These are phyloP conservation scores for Boulengeromyrus knoepffleri DNA, from an alignment of 2,113 vertebrate genomes.

Conservation along the genomic window DNA sequence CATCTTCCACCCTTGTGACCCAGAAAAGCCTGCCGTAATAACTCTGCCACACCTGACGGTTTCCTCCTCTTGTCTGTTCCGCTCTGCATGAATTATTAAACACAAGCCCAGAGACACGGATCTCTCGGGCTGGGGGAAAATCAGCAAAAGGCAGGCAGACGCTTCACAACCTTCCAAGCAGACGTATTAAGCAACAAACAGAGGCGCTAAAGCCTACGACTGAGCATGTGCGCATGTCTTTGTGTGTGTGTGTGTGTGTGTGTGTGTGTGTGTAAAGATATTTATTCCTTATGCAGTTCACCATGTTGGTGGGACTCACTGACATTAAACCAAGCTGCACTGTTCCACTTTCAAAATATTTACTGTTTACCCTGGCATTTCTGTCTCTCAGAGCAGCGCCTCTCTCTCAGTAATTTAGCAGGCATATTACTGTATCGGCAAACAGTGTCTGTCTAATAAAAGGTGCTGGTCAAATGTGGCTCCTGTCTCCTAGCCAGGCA, in stretches of 20 bases:
- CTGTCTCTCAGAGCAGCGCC: not conserved
- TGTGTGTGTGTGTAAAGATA: not conserved
- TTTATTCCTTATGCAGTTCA: not conserved
- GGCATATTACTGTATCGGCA: not conserved
- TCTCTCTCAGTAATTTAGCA: not conserved
- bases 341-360: not conserved
- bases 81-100: conserved; percentile 22
- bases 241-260: not conserved
- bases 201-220: not conserved
- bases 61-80: not conserved
- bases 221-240: not conserved
- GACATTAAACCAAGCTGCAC: not conserved
- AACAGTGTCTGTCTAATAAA: not conserved
- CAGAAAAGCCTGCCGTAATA: not conserved
- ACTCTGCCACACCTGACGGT: conserved; percentile 6
- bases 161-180: not conserved
- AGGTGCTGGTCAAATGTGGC: not conserved
- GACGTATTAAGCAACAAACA: not conserved
- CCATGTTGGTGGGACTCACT: not conserved
- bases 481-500: not conserved
- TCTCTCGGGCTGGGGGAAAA: not conserved
- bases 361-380: not conserved
- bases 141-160: not conserved
- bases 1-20: not conserved
- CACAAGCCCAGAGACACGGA: not conserved